phyloP scores from a whole-genome alignment of 2,797 vertebrate species.

The Arnoldichthys spilopterus region DNA sequence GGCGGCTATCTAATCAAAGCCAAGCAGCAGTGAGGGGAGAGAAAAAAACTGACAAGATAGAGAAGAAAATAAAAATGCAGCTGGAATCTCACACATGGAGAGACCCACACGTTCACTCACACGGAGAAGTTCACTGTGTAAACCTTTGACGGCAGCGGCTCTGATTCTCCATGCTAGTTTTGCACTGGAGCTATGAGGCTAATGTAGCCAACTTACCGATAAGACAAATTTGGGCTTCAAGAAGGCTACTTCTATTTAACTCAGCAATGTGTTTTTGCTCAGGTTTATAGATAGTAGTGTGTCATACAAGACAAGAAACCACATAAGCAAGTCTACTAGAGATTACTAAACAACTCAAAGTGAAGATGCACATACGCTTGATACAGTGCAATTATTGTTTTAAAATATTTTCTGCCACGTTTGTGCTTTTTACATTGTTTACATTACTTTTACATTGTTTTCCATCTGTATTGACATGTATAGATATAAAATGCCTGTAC shows the following conservation, averaged over 20 bases:
- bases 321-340: no score
- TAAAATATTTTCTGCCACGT: no score
- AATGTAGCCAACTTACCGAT: background rate
- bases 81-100: background rate
- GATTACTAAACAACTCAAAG: no score
- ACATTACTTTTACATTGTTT: no score
- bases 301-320: no score
- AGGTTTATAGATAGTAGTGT: no score
- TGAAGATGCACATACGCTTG: background rate
- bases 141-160: conserved; percentile 2
- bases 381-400: no score
- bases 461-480: no score
- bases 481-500: no score
- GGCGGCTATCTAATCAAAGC: conserved; percentile 59
- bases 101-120: background rate
- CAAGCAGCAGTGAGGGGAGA: conserved; percentile 49
- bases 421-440: no score
- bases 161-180: conserved; percentile 5
- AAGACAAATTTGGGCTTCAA: background rate
- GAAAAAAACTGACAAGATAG: background rate
- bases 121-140: background rate
- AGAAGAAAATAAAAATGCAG: conserved; percentile 38
- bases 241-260: no score
- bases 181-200: background rate
- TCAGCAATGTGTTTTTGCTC: no score